Conservation (phyloP, 2,113 vertebrate genomes). For the Hylia prasina region DNA sequence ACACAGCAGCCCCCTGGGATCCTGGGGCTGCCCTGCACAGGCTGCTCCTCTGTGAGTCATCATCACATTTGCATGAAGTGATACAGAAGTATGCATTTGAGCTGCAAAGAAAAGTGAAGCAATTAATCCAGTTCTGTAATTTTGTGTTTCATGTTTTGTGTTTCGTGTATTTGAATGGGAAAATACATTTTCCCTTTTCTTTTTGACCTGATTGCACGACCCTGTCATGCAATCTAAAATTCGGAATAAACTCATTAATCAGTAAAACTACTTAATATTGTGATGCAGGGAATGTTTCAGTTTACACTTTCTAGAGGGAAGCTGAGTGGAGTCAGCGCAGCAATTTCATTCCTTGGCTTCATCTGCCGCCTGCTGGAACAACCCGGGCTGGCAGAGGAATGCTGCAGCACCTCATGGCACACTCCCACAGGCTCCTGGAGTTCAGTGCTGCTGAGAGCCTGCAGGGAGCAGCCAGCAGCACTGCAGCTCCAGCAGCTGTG, state of each 20-base stretch:
- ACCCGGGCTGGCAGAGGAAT: background rate
- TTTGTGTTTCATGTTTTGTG: background rate
- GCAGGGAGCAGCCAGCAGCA: background rate
- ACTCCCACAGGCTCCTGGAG: background rate
- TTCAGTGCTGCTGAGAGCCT: accelerated
- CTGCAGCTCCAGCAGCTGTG: background rate
- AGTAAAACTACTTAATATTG: background rate
- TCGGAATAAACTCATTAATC: background rate
- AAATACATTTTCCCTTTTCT: background rate
- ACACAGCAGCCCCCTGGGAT: background rate
- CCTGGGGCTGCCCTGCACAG: background rate
- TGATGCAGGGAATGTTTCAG: background rate
- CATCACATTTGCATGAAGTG: background rate
- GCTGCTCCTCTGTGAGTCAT: background rate
- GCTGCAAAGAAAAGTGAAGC: background rate
- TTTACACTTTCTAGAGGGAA: background rate
- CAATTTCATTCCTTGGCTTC: background rate
- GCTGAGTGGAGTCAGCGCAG: accelerated
- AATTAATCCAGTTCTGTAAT: background rate
- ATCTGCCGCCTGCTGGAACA: constrained; percentile 40
- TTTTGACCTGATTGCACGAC: background rate
- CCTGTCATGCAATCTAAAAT: background rate
- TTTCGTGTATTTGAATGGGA: background rate
- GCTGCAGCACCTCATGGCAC: background rate
- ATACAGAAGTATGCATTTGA: background rate